phyloP scores from a whole-genome alignment of 1,140 invertebrate species.

The Steinernema feltiae region DNA sequence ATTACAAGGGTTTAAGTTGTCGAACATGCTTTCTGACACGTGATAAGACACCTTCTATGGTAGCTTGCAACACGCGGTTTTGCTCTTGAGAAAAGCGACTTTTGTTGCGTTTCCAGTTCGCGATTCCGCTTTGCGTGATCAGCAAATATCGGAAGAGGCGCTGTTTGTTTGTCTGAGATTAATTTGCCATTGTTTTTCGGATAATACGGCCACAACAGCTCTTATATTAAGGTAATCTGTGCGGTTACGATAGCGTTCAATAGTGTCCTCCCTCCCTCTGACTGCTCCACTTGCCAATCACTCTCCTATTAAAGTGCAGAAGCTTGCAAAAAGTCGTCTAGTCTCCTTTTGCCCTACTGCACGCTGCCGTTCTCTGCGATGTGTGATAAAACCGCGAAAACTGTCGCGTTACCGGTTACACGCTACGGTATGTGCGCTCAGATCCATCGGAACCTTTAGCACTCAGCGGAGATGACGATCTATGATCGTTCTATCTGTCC shows the following conservation, averaged over 20 bases:
- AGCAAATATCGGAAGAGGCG: too few species aligned
- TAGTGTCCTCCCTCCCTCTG: background rate
- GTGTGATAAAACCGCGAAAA: background rate
- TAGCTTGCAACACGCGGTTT: background rate
- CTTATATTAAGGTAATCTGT: background rate
- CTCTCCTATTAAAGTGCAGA: background rate
- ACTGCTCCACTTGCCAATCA: background rate
- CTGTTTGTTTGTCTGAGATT: background rate
- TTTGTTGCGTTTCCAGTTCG: too few species aligned
- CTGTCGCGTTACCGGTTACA: background rate
- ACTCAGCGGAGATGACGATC: too few species aligned
- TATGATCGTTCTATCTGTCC: background rate
- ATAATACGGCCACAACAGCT: background rate
- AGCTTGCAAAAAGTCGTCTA: background rate
- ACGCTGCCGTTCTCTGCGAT: background rate
- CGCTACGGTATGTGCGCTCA: background rate
- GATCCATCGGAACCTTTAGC: too few species aligned
- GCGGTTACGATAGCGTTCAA: too few species aligned
- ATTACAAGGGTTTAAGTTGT: background rate
- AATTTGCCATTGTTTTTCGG: background rate
- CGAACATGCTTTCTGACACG: background rate
- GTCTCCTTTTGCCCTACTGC: background rate
- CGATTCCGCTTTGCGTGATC: too few species aligned
- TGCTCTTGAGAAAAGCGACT: background rate
- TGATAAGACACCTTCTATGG: background rate